Conservation (phyloP, 2,888 invertebrate genomes). For the Orgyia antiqua region DNA sequence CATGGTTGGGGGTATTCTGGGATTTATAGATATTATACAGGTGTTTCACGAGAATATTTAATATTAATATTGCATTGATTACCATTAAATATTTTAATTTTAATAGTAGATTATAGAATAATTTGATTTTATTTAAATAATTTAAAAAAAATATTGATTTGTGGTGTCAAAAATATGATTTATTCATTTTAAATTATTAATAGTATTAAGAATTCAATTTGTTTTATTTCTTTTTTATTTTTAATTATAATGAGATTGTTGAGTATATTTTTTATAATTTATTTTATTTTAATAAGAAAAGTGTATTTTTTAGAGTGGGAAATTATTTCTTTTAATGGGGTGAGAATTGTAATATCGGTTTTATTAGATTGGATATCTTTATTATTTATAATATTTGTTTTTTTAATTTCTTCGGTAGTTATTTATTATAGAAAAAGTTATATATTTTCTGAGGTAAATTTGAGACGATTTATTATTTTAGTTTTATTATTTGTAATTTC, state of each 20-base stretch:
- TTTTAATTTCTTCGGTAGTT: conserved; percentile 78
- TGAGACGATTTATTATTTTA: conserved; percentile 81
- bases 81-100: conserved; percentile 80
- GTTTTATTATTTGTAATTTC: conserved; percentile 82
- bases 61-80: conserved; percentile 80
- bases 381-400: conserved; percentile 81
- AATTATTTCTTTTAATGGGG: conserved; percentile 70
- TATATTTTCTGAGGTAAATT: conserved; percentile 77
- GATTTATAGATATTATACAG: conserved; percentile 66
- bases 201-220: conserved; percentile 61
- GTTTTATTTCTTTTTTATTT: conserved; percentile 70
- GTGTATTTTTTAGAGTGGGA: conserved; percentile 75
- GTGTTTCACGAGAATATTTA: conserved; percentile 77
- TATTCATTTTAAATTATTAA: conserved; percentile 70
- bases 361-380: conserved; percentile 82
- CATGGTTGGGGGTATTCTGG: conserved; percentile 77
- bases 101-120: conserved; percentile 71
- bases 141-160: conserved; percentile 84
- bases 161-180: conserved; percentile 79
- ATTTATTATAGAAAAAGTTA: conserved; percentile 81
- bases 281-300: conserved; percentile 73
- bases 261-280: conserved; percentile 54
- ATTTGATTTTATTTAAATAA: conserved; percentile 80
- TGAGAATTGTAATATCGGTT: conserved; percentile 69
- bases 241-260: conserved; percentile 63